These are phyloP conservation scores for Listronotus bonariensis DNA, from an alignment of 1,140 invertebrate species.

Conservation along the genomic window DNA sequence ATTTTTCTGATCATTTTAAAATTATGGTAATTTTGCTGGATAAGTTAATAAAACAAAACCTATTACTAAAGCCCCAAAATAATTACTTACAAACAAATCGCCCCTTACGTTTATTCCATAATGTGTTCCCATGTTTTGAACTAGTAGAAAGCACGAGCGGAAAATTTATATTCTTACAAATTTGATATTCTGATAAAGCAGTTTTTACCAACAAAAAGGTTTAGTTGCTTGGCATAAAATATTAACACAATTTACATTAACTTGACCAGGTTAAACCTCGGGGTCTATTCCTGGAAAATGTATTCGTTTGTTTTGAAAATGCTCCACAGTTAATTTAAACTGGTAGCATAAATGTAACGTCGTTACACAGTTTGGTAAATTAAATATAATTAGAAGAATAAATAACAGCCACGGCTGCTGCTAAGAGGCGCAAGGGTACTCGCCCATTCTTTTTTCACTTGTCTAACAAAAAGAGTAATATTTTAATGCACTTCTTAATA, in stretches of 20 bases:
- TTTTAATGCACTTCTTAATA: too few species aligned
- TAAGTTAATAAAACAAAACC: constrained; percentile 15
- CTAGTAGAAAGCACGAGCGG: constrained; percentile 18
- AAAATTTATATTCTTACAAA: constrained; percentile 19
- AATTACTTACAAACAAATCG: constrained; percentile 17
- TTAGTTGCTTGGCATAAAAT: constrained; percentile 19
- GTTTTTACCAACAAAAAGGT: constrained; percentile 7
- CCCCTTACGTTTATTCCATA: neutral
- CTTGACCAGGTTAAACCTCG: constrained; percentile 2
- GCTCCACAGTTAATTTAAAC: too few species aligned
- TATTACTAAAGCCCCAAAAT: constrained; percentile 10
- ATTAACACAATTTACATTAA: constrained; percentile 23
- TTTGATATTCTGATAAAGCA: constrained; percentile 22
- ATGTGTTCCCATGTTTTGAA: constrained; percentile 3
- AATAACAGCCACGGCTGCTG: too few species aligned
- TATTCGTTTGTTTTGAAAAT: too few species aligned
- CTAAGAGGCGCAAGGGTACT: too few species aligned
- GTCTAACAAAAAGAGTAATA: too few species aligned
- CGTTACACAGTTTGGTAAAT: too few species aligned
- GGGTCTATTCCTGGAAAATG: too few species aligned
- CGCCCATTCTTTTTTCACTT: too few species aligned
- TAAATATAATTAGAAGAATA: too few species aligned
- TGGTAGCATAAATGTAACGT: too few species aligned
- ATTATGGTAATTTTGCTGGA: constrained; percentile 7
- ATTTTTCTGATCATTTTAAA: neutral